A percentile compares a stretch with the other conserved stretches of the same genome.
phyloP scores from a whole-genome alignment of 1,140 invertebrate genomes.

The Archegozetes longisetosus region DNA sequence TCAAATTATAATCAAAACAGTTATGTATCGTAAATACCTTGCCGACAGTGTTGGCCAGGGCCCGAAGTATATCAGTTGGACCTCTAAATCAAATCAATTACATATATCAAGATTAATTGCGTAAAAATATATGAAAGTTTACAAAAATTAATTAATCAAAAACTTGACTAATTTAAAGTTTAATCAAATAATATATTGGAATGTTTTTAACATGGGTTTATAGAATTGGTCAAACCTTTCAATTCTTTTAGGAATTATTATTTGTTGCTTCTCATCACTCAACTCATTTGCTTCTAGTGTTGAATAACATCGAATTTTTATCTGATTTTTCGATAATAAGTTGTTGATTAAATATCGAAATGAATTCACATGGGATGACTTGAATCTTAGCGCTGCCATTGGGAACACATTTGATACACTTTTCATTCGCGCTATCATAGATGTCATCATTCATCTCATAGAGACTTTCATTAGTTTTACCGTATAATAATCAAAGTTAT shows the following conservation, averaged over 20 bases:
- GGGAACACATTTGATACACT: no score
- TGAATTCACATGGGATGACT: no score
- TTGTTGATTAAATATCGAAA: no score
- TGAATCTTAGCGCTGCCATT: no score
- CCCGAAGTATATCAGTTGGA: conserved; percentile 56
- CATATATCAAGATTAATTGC: not conserved
- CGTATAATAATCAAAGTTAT: no score
- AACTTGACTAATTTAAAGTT: not conserved
- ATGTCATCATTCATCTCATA: no score
- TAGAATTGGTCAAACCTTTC: not conserved
- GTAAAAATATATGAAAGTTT: not conserved
- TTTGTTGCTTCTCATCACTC: no score
- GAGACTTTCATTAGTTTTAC: no score
- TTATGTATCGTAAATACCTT: conserved; percentile 27
- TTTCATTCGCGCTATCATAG: no score
- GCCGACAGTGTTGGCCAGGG: conserved; percentile 24
- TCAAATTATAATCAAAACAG: conserved; percentile 3
- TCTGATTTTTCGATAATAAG: no score
- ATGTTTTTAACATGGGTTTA: not conserved
- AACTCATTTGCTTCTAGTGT: no score
- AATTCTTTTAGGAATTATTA: conserved; percentile 5
- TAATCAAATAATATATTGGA: not conserved
- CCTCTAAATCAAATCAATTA: conserved; percentile 32
- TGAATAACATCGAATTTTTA: no score
- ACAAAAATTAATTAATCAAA: not conserved